Evolutionary conservation across 35 echinoderm and acorn worm genomes (phyloP), one percentile per base, ranked within the genome.

Genomic region (Lytechinus variegatus): DNA sequence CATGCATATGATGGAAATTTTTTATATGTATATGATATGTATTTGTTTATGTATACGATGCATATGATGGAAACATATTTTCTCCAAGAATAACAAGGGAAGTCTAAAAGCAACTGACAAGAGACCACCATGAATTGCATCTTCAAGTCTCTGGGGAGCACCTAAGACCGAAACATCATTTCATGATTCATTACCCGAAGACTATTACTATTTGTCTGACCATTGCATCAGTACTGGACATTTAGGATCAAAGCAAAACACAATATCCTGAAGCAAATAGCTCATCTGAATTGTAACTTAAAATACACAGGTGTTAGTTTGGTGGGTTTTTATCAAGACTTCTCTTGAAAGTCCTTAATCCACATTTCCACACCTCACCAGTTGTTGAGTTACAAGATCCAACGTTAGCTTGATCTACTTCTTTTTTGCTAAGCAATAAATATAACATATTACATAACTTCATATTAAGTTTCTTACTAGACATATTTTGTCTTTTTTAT

Each of bases 211-310:
- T 92, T n/a, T 8, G 0, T 95, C 4, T 94, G 96, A 3, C 96
- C 94, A 13, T 66, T 95, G 44, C 61, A 52, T 11, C 96, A 97
- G 8, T 95, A 91, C 28, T 97, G 96, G 96, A 29, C 54, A 53
- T 92, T 97, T 54, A 72, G 96, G 27, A 92, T 92, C 19, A 86
- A 97, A 87, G 96, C 55, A 4, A 56, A 56, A 11, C 55, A 56
- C 11, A 56, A 56, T 11, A 9, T 56, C 55, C 11, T 56, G 1
- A 56, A 1, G 55, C 55, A 11, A 8, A 56, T 56, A 87, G 6
- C 94, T 60, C 96, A 97, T 93, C 91, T 97, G 9, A 94, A 92
- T 9, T 97, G 96, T 54, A 97, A 97, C 92, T 97, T 97, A 28
- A 95, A 91, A 11, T n/a, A 44, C 0, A 44, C 33, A 44, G 33